These are phyloP conservation scores for Heterochromis multidens DNA, from an alignment of 2,113 vertebrate genomes.

Conservation along the genomic window DNA sequence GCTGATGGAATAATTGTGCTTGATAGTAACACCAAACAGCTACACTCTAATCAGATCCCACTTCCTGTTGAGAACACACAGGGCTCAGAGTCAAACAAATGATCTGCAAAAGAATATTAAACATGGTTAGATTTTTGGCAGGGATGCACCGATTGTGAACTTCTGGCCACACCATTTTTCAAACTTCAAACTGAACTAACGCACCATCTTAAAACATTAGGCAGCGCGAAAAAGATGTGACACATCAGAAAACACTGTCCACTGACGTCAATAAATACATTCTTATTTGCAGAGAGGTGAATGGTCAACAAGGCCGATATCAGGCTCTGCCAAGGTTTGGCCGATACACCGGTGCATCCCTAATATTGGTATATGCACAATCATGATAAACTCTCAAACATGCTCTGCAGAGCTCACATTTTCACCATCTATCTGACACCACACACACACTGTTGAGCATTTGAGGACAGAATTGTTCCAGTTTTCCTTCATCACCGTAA, in stretches of 20 bases:
- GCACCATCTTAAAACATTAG: not conserved
- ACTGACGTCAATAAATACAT: not conserved
- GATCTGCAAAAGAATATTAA: not conserved
- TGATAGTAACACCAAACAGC: constrained; percentile 36
- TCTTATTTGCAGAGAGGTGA: not conserved
- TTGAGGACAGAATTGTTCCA: not conserved
- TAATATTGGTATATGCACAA: constrained; percentile 11
- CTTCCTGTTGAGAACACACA: not conserved
- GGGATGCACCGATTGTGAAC: not conserved
- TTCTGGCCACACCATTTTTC: not conserved
- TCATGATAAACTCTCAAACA: constrained; percentile 5
- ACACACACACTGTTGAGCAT: not conserved
- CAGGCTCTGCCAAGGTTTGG: not conserved
- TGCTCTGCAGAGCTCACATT: not conserved
- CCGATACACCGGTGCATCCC: not conserved
- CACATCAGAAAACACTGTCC: not conserved
- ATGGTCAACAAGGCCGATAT: not conserved
- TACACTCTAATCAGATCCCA: not conserved
- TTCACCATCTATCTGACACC: not conserved
- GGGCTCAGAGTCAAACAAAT: not conserved
- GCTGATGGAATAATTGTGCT: constrained; percentile 55
- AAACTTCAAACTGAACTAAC: not conserved
- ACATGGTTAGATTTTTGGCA: not conserved
- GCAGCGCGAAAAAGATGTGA: not conserved
- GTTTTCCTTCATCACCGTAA: not conserved